Evolutionary conservation across 2,888 invertebrate species (phyloP), one percentile per base, ranked within the genome.

Genomic region (Trachelus tabidus): DNA sequence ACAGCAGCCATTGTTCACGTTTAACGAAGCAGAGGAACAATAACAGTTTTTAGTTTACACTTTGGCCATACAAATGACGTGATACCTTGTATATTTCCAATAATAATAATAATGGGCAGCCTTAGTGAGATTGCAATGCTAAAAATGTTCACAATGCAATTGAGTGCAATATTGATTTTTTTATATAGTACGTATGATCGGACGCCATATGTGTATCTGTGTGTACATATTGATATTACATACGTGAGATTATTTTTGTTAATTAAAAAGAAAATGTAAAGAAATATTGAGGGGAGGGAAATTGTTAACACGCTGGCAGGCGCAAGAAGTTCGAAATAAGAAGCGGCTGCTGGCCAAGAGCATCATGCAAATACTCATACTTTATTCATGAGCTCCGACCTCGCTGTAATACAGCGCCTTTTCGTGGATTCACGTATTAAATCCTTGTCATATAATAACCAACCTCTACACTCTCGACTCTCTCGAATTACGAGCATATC

Each of bases 331-430:
- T 79, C 76, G 81, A 81, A 79, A 82, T 84, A 81, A 77, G 76
- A 83, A 79, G 76, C 73, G 75, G 78, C 79, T 77, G 30, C 40
- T 15, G 40, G 40, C 40, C 40, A 40, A 40, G 35, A 80, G 77
- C 75, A 76, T 79, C 81, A 82, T 86, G 80, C 81, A 80, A 83
- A 81, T 78, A 80, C 78, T 83, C 81, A 83, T 86, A 80, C 80
- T 83, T 86, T 81, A 85, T 85, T 86, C 84, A 85, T 85, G 80
- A 82, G 75, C 77, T 76, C 77, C 77, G 78, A 78, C 69, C 79
- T 69, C 80, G 77, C 80, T 33, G 77, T 79, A 76, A 40, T 76
- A 79, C 79, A 76, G 78, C 76, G 34, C 78, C 77, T 78, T 68
- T 56, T 75, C 33, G 73, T 82, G 76, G 80, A 78, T 86, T 82